Percentiles rank a stretch among this genome's conserved stretches.
Evolutionary conservation across 2,113 vertebrate species (phyloP).

Genomic region (Mionectes macconnelli): DNA sequence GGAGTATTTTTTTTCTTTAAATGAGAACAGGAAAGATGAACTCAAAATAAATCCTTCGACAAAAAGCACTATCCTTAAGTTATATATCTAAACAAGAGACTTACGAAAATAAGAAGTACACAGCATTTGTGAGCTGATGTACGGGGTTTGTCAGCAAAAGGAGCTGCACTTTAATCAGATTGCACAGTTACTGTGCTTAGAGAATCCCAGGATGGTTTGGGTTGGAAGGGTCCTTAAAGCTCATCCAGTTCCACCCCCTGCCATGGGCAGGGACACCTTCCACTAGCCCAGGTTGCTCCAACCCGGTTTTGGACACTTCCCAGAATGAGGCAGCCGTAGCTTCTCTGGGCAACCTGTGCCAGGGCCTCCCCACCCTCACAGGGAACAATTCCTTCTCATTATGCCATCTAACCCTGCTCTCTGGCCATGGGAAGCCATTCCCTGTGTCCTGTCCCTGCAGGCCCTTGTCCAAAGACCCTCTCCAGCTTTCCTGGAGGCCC

Average conservation of each 20-base stretch:
- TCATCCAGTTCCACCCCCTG: accelerated
- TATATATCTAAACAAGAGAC: neutral
- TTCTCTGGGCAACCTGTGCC: neutral
- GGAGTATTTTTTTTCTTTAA: neutral
- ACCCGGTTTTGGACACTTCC: accelerated
- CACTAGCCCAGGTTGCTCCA: accelerated
- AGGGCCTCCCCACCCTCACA: accelerated
- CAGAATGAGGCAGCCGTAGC: neutral
- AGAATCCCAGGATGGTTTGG: neutral
- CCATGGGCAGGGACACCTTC: neutral
- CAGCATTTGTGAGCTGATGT: neutral
- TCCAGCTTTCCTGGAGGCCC: neutral
- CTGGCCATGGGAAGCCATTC: neutral
- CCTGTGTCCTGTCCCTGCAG: neutral
- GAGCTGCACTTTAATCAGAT: neutral
- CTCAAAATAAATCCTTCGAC: neutral
- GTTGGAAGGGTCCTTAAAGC: neutral
- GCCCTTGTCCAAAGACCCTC: neutral
- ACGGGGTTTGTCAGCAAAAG: neutral
- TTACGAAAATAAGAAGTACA: neutral
- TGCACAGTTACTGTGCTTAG: neutral
- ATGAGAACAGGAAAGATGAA: neutral
- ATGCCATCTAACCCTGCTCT: neutral
- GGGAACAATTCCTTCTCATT: accelerated
- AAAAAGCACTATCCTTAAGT: neutral